Percentiles rank a stretch among this genome's conserved stretches.
phyloP scores from a whole-genome alignment of 2,888 invertebrate species.

The Argynnis bischoffii region DNA sequence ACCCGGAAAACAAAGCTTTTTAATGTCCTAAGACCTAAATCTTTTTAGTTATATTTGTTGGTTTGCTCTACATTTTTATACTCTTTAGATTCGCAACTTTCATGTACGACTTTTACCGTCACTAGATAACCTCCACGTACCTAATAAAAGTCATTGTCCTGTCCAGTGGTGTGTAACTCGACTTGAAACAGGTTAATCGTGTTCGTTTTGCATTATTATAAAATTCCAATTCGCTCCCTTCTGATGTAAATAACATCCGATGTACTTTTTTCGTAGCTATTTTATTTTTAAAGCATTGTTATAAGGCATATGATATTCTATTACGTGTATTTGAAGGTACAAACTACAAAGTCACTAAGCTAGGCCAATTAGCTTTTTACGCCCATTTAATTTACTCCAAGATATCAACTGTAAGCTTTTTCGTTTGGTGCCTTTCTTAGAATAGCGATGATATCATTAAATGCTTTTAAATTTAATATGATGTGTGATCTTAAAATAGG shows the following conservation, averaged over 20 bases:
- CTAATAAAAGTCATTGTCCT: conserved; percentile 67
- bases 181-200: conserved; percentile 62
- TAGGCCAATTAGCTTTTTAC: conserved; percentile 50
- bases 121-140: conserved; percentile 18
- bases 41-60: neutral
- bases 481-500: conserved; percentile 30
- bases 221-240: conserved; percentile 55
- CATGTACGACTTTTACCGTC: neutral
- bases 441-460: conserved; percentile 54
- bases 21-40: neutral
- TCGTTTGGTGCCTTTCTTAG: conserved; percentile 43
- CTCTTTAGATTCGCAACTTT: neutral
- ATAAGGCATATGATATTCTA: too few species aligned
- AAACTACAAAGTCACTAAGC: conserved; percentile 25
- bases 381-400: conserved; percentile 34
- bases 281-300: neutral
- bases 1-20: neutral
- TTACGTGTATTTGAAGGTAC: too few species aligned
- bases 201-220: conserved; percentile 77
- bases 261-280: conserved; percentile 8
- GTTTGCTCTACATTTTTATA: conserved; percentile 4
- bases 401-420: conserved; percentile 35
- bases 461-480: conserved; percentile 24
- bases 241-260: neutral
- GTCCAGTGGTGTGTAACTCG: conserved; percentile 65